These are phyloP conservation scores for Empis livida DNA, from an alignment of 2,888 invertebrate species.

Conservation along the genomic window DNA sequence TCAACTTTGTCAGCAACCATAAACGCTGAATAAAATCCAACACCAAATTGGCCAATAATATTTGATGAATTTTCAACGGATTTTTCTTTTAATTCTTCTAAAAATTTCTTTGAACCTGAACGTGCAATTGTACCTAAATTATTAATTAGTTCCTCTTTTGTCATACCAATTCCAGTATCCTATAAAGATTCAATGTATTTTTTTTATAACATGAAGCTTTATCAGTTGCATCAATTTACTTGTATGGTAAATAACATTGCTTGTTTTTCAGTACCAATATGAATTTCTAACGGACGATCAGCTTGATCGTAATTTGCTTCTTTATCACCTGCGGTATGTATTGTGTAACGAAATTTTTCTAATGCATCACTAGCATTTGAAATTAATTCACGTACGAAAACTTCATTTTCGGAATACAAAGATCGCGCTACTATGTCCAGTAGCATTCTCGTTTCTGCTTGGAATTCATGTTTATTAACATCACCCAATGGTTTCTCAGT, in stretches of 20 bases:
- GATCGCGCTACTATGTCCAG: constrained; percentile 95
- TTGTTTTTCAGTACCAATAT: constrained; percentile 77
- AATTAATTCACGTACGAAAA: constrained; percentile 88
- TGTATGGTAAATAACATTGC: constrained; percentile 74
- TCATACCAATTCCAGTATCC: constrained; percentile 95
- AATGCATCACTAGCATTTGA: constrained; percentile 96
- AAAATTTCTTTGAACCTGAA: constrained; percentile 88
- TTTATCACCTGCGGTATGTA: constrained; percentile 40
- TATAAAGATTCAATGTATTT: constrained; percentile 24
- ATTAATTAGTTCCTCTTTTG: constrained; percentile 74
- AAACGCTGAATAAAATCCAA: constrained; percentile 95
- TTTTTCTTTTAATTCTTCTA: constrained; percentile 67
- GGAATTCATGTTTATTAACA: constrained; percentile 72
- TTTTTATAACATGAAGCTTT: too few relatives aligned
- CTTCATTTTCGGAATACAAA: constrained; percentile 94
- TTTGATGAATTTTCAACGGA: constrained; percentile 50
- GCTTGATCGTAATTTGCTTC: constrained; percentile 40
- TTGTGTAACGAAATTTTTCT: constrained; percentile 80
- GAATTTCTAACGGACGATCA: constrained; percentile 70
- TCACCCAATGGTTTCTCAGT: constrained; percentile 20
- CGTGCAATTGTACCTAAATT: constrained; percentile 93
- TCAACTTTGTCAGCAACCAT: constrained; percentile 95
- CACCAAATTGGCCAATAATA: constrained; percentile 96
- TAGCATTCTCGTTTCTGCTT: constrained; percentile 91
- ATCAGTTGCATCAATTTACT: constrained; percentile 35